Evolutionary conservation across 2,888 invertebrate genomes (phyloP).

Genomic region (Andricus quercusramuli): DNA sequence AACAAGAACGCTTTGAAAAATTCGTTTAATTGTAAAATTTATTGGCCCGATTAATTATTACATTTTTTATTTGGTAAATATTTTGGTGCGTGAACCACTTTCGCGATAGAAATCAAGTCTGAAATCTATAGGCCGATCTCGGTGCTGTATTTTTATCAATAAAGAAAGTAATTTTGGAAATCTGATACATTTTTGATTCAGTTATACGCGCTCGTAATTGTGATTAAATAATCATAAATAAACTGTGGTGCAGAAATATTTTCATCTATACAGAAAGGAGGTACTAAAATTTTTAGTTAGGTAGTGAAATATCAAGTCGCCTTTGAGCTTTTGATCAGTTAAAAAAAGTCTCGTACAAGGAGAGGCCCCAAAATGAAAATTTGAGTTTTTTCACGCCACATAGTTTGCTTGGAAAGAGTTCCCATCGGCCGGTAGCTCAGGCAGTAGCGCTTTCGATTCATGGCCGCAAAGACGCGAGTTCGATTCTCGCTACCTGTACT

Average conservation of each 20-base stretch:
- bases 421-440: no score
- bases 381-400: no score
- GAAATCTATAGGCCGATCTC: background rate
- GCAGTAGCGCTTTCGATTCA: no score
- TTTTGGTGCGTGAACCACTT: background rate
- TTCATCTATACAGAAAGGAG: background rate
- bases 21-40: background rate
- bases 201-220: background rate
- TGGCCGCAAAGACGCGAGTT: no score
- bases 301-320: no score
- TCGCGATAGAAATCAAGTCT: background rate
- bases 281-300: no score
- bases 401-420: no score
- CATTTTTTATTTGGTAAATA: background rate
- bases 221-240: background rate
- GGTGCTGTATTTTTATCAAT: conserved; percentile 1
- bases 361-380: no score
- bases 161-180: background rate
- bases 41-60: background rate
- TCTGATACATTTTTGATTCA: background rate
- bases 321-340: no score
- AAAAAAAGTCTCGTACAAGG: no score
- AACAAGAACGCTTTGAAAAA: background rate
- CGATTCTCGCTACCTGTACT: no score
- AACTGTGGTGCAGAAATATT: background rate